Evolutionary conservation across 2,113 vertebrate species (phyloP), one percentile per base, ranked within the genome.

Genomic region (Ivindomyrus marchei): DNA sequence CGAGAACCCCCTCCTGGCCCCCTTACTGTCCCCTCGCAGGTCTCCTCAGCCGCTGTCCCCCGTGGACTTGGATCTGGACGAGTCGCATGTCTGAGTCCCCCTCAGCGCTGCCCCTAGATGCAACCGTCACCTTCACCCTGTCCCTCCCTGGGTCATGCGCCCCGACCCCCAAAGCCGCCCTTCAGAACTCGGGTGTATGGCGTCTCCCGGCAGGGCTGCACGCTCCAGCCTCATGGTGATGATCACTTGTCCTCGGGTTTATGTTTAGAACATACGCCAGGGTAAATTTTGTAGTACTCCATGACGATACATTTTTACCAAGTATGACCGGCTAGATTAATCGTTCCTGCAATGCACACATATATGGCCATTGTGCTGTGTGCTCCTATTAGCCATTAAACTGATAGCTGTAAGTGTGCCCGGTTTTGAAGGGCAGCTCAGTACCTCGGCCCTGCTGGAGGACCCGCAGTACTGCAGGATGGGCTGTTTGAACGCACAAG

Each of bases 1-100:
- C 7, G 98, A 98, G 94, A 99, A 99, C 91, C 98, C 98, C 0
- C 94, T 99, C 90, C 96, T 96, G 90, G 62, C 88, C 66, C 93
- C 11, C 90, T 96, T 90, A 94, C 93, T 92, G 39, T 95, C 95
- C 13, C 91, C 94, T 0, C 89, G 88, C 21, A 91, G 52, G 36
- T 91, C 88, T 8, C 94, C 93, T 1, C 93, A 96, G 0, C 94
- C 94, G 0, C 87, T 96, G 17, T 96, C 95, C 19, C 96, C 97
- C 0, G 94, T 97, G 0, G 97, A 98, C 93, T 93, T 97, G 3
- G 97, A 97, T 89, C 95, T 98, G 7, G 98, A 99, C 24, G 98
- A 99, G 93, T 99, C 98, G 85, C 98, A 98, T 0, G 98, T 98
- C 91, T 99, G 95, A 97, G 15, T 50, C 27, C 24, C 45, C 10